phyloP scores from a whole-genome alignment of 2,888 invertebrate species.

The Troides helena region DNA sequence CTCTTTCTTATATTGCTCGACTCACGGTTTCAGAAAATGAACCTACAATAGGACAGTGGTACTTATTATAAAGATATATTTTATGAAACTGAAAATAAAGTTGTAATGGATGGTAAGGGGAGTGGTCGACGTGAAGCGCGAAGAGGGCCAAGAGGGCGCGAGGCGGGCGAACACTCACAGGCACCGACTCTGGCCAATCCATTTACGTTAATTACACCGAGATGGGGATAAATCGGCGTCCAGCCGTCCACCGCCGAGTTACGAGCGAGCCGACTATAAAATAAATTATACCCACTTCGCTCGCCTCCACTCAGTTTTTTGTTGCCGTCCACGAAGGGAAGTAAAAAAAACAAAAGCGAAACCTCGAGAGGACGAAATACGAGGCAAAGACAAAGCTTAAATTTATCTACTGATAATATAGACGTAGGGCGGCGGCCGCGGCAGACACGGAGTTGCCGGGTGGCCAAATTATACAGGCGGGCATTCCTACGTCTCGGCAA shows the following conservation, averaged over 20 bases:
- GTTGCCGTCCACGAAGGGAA: constrained; percentile 60
- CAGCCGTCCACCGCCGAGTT: constrained; percentile 78
- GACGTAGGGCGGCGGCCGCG: constrained; percentile 75
- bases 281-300: constrained; percentile 81
- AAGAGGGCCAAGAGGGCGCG: constrained; percentile 41
- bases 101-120: constrained; percentile 40
- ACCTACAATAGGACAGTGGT: constrained; percentile 61
- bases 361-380: constrained; percentile 78
- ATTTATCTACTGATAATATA: constrained; percentile 81
- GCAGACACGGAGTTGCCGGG: constrained; percentile 68
- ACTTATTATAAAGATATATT: constrained; percentile 37
- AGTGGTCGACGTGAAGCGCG: constrained; percentile 43
- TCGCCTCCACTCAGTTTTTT: constrained; percentile 79
- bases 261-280: constrained; percentile 79
- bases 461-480: constrained; percentile 77
- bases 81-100: constrained; percentile 32
- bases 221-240: constrained; percentile 79
- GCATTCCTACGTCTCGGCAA: constrained; percentile 72
- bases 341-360: constrained; percentile 71
- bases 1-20: constrained; percentile 60
- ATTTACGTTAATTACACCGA: constrained; percentile 79
- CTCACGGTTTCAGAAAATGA: constrained; percentile 63
- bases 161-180: constrained; percentile 57
- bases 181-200: constrained; percentile 72
- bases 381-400: constrained; percentile 80